Percentiles rank a stretch among this genome's conserved stretches.
These are phyloP conservation scores for Paedocypris sp. DNA, from an alignment of 2,113 vertebrate genomes.

Conservation along the genomic window DNA sequence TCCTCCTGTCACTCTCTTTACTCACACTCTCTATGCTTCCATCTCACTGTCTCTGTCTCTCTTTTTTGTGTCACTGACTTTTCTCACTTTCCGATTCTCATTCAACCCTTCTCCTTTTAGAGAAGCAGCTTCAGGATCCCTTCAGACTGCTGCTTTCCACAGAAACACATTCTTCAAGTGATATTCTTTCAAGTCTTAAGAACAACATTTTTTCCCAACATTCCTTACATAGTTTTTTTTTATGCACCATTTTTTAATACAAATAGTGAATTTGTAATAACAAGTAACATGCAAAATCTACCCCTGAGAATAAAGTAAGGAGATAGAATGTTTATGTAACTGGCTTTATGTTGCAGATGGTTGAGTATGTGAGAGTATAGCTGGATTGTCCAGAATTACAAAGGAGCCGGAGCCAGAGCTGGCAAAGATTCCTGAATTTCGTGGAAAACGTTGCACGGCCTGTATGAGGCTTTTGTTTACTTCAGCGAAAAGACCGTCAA, in stretches of 20 bases:
- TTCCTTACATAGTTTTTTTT: too few species aligned
- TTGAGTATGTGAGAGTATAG: background rate
- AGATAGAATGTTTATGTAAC: background rate
- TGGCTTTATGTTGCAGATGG: background rate
- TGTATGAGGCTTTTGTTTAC: slow-evolving; percentile 14
- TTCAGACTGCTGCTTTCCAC: slow-evolving; percentile 26
- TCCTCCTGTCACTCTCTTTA: too few species aligned
- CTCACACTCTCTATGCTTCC: too few species aligned
- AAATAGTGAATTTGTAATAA: too few species aligned
- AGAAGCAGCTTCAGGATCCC: slow-evolving; percentile 31
- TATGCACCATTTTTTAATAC: too few species aligned
- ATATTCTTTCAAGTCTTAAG: slow-evolving; percentile 18
- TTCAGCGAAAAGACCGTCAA: background rate
- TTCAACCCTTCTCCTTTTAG: too few species aligned
- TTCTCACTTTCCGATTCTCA: too few species aligned
- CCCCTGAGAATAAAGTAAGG: background rate
- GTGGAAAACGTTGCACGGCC: slow-evolving; percentile 7
- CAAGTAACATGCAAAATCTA: background rate
- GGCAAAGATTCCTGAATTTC: slow-evolving; percentile 15
- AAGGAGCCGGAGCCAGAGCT: slow-evolving; percentile 16
- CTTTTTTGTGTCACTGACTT: too few species aligned
- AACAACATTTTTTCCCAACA: background rate
- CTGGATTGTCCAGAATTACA: slow-evolving; percentile 10
- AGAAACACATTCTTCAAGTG: slow-evolving; percentile 16
- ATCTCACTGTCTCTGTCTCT: too few species aligned